phyloP scores from a whole-genome alignment of 2,888 invertebrate species.

The Harmothoe impar region DNA sequence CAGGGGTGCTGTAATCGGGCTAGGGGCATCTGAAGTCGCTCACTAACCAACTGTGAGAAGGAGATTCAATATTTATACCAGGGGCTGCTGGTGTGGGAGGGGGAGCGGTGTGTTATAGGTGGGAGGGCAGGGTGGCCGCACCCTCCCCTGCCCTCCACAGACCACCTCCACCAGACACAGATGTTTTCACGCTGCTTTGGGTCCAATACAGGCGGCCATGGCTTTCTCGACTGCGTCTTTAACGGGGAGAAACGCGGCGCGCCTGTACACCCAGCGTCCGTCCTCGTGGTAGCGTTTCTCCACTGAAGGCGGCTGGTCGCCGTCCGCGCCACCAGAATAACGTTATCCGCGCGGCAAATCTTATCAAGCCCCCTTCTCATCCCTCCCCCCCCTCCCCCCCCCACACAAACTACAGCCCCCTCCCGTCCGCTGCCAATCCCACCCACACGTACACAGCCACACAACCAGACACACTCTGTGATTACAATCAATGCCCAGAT shows the following conservation, averaged over 20 bases:
- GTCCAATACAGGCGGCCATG: neutral
- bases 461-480: neutral
- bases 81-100: too few relatives aligned
- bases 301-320: neutral
- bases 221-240: neutral
- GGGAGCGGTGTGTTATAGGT: neutral
- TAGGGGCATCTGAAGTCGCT: neutral
- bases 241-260: neutral
- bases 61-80: slow-evolving; percentile 10
- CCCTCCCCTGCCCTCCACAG: neutral
- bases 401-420: neutral
- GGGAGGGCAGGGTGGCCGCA: neutral
- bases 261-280: neutral
- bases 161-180: neutral
- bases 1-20: slow-evolving; percentile 1
- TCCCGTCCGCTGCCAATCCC: neutral
- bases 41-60: neutral
- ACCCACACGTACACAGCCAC: too few relatives aligned
- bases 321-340: neutral
- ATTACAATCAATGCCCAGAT: slow-evolving; percentile 9
- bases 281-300: neutral
- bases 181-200: neutral
- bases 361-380: neutral
- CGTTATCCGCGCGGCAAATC: slow-evolving; percentile 39
- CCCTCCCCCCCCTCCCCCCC: neutral